Conservation (phyloP, 2,888 invertebrate species). For the Helicoverpa assulta region DNA sequence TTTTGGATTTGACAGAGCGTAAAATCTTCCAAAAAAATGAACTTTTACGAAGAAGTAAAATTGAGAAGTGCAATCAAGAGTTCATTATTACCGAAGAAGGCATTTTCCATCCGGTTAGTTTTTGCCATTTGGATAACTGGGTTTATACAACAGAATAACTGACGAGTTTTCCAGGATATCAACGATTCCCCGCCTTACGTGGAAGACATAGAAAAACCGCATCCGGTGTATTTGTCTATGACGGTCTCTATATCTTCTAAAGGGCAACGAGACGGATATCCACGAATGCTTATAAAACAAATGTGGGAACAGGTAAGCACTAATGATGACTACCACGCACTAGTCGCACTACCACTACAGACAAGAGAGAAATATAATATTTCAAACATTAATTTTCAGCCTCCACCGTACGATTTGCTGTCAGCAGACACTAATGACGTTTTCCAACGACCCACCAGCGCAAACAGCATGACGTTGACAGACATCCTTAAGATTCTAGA, state of each 20-base stretch:
- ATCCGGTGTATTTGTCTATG: constrained; percentile 80
- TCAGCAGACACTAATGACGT: constrained; percentile 73
- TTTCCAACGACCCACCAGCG: constrained; percentile 60
- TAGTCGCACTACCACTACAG: not conserved
- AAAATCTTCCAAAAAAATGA: constrained; percentile 82
- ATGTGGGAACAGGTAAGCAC: constrained; percentile 83
- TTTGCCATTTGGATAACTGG: not conserved
- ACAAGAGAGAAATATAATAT: not conserved
- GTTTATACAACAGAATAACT: constrained; percentile 1
- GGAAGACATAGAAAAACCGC: constrained; percentile 78
- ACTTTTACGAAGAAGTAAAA: constrained; percentile 75
- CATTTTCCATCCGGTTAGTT: constrained; percentile 76
- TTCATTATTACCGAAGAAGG: constrained; percentile 86
- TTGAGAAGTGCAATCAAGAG: constrained; percentile 84
- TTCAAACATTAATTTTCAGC: constrained; percentile 66
- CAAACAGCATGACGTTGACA: constrained; percentile 77
- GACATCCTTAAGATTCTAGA: constrained; percentile 83
- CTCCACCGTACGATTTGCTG: constrained; percentile 82
- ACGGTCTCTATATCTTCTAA: constrained; percentile 82
- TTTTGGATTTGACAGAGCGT: constrained; percentile 83
- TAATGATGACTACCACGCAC: not conserved
- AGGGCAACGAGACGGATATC: constrained; percentile 84
- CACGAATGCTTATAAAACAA: constrained; percentile 81
- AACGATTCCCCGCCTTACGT: constrained; percentile 85
- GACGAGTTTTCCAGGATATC: constrained; percentile 73